Evolutionary conservation across 2,888 invertebrate species (phyloP).

Genomic region (Sarcophaga carnaria): DNA sequence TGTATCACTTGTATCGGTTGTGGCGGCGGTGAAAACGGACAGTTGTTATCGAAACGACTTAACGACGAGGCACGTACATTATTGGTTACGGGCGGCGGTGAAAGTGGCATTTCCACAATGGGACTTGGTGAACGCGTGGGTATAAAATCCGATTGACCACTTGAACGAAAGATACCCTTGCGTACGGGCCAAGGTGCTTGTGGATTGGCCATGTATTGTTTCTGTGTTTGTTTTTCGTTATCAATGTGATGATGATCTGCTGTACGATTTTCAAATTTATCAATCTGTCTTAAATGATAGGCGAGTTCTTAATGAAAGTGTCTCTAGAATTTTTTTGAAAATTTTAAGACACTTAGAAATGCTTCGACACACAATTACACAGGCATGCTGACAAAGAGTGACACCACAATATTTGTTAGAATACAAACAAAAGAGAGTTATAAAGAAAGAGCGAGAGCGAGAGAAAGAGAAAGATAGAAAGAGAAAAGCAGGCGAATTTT

Average conservation of each 20-base stretch:
- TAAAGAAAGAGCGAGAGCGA: no score
- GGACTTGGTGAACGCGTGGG: conserved; percentile 81
- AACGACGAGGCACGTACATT: conserved; percentile 69
- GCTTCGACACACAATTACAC: conserved; percentile 4
- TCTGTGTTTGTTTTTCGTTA: conserved; percentile 1
- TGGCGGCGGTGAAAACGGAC: conserved; percentile 77
- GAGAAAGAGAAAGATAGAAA: not conserved
- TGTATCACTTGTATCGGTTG: conserved; percentile 77
- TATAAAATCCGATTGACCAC: conserved; percentile 81
- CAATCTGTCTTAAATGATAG: conserved; percentile 55
- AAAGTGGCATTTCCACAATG: conserved; percentile 82
- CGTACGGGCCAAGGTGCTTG: conserved; percentile 90
- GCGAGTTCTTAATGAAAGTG: conserved; percentile 54
- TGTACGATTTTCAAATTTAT: conserved; percentile 51
- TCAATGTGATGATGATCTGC: not conserved
- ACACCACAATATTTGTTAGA: conserved; percentile 2
- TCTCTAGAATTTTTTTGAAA: conserved; percentile 20
- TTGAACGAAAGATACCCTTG: conserved; percentile 84
- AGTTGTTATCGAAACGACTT: conserved; percentile 72
- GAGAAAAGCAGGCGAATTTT: conserved; percentile 52
- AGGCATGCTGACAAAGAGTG: conserved; percentile 13
- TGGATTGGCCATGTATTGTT: conserved; percentile 82
- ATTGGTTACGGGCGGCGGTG: conserved; percentile 76
- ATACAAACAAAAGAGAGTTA: conserved; percentile 12
- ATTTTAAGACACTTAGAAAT: conserved; percentile 11